Conservation (phyloP, 1,140 invertebrate species). For the Trichonephila inaurata region DNA sequence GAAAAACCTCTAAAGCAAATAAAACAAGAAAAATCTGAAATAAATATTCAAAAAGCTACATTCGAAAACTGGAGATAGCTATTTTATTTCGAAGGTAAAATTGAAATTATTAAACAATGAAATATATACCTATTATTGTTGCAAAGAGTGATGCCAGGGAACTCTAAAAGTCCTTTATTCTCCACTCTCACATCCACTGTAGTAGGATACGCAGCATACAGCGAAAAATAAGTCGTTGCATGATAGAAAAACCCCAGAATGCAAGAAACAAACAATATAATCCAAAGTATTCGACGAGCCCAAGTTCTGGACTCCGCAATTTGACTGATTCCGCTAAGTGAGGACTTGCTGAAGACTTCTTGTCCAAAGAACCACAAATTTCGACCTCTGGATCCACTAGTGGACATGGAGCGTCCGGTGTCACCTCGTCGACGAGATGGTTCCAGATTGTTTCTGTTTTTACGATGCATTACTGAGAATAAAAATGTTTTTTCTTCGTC, state of each 20-base stretch:
- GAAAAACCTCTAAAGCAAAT: too few species aligned
- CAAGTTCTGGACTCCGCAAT: slow-evolving; percentile 70
- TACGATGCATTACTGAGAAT: background rate
- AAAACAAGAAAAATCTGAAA: background rate
- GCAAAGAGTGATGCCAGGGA: slow-evolving; percentile 77
- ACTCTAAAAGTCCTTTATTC: slow-evolving; percentile 74
- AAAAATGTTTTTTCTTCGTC: background rate
- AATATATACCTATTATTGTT: slow-evolving; percentile 76
- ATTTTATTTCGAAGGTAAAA: too few species aligned
- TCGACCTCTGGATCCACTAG: background rate
- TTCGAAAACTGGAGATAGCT: background rate
- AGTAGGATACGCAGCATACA: slow-evolving; percentile 77
- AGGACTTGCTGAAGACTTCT: slow-evolving; percentile 74
- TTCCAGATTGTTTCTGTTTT: background rate
- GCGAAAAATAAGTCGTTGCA: slow-evolving; percentile 67
- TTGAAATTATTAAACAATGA: background rate
- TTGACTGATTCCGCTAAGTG: slow-evolving; percentile 73
- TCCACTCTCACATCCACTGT: slow-evolving; percentile 77
- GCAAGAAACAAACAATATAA: slow-evolving; percentile 53
- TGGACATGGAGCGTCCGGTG: background rate
- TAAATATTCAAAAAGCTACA: background rate
- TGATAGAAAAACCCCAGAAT: slow-evolving; percentile 75
- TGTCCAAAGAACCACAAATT: slow-evolving; percentile 59
- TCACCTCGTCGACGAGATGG: background rate
- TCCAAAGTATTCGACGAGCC: slow-evolving; percentile 63